Base-by-base conservation (phyloP, 2,888 invertebrate genomes). In the Dicycla oo region DNA sequence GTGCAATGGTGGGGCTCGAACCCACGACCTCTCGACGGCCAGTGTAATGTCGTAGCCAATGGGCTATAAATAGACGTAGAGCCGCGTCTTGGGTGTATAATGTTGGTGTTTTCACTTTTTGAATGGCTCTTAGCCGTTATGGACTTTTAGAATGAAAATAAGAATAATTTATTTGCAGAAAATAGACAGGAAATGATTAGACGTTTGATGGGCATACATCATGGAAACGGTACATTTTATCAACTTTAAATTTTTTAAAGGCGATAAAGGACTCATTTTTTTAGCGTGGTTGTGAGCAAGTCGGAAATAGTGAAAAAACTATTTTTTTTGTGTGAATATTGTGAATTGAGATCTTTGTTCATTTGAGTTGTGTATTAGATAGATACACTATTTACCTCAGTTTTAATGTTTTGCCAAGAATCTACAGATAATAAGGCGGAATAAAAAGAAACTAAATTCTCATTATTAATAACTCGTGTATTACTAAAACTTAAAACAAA, bases 401-500 rank as follows among this genome's bases (percentile, higher is more conserved):
- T 51, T 40, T n/a, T 3, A 18, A 40, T 30, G 65, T 30, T 26
- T 6, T 65, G 3, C 13, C 13, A 23, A 54, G 13, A n/a, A 45
- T 26, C 2, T 4, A 10, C 0, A 2, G n/a, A 38, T 3, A n/a
- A 13, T 40, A 40, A 34, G 45, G 60, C 61, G 34, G 51, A 57
- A 49, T 63, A 56, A 83, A 87, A 84, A 66, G 40, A 86, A 80
- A 76, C 67, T 63, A 53, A 45, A 26, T 56, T 23, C 40, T 61
- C 23, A 49, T 81, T 78, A 62, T 82, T 78, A 45, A 71, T 82
- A 82, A 85, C 79, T 83, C 49, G 73, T 85, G 26, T 88, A 88
- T 83, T 87, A 72, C 75, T 88, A 82, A 81, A 86, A 80, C 82
- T 84, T 85, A 85, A 70, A 80, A 84, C 74, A 85, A 83, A 83